Base-by-base conservation (phyloP, 2,113 vertebrate species). In the Tupaia chinensis region DNA sequence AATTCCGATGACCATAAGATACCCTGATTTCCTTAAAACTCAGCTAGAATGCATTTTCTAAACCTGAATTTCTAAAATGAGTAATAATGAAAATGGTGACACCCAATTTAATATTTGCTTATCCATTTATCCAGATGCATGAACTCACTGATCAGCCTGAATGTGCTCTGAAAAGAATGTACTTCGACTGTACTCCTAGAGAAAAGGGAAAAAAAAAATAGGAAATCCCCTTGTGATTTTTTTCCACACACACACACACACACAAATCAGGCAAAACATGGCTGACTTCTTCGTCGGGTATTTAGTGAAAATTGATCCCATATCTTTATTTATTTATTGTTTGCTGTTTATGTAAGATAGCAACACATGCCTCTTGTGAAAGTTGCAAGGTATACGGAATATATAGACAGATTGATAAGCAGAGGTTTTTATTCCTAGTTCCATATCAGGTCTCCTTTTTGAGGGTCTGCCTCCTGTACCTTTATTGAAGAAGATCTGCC, bases 1-100 rank as follows among this genome's bases (percentile, higher is more conserved):
- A 96, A 97, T 94, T 97, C 93, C n/a, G 93, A 97, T 96, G 97
- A 95, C 94, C 95, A 96, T 83, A 44, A 94, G 94, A 98, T 97
- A 97, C 87, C 76, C 93, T 89, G 95, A 95, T 97, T 96, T 97
- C 91, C 86, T 87, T 93, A 91, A 97, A 76, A 63, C 73, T 77
- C 27, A 2, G 44, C 27, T 72, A 69, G 69, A 78, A 94, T 89
- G 85, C 32, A 74, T 95, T 95, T 94, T 83, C 81, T 92, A 65
- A 96, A 89, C 76, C 60, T 73, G 73, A 66, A 84, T 94, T 89
- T 90, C 86, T 96, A 60, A 70, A 91, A 89, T 69, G 27, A 86
- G 63, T 53, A 87, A 90, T 63, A 88, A 95, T 96, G 79, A 97
- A 97, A 97, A 95, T 2, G 9, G 63, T 58, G 54, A 74, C 73